Evolutionary conservation across 2,797 vertebrate species (phyloP).

Genomic region (Valencia hispanica): DNA sequence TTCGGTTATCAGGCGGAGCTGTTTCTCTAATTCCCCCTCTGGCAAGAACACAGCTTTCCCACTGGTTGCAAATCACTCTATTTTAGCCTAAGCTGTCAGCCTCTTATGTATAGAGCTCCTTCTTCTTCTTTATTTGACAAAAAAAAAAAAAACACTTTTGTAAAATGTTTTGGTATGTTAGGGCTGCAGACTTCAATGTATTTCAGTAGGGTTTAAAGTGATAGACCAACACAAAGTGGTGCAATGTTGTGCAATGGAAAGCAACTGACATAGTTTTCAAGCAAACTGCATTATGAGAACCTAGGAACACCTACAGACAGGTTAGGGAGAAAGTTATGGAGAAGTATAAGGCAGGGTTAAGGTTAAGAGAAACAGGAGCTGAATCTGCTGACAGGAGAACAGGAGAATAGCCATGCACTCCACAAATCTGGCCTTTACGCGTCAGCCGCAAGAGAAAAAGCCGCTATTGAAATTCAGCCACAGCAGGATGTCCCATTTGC

Average conservation of each 20-base stretch:
- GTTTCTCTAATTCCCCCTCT: background rate
- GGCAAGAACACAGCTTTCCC: background rate
- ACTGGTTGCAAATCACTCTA: background rate
- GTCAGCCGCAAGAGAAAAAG: no score
- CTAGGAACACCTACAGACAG: no score
- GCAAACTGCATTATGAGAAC: no score
- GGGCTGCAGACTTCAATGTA: background rate
- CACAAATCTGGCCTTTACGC: no score
- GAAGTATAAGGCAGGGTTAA: no score
- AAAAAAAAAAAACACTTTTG: background rate
- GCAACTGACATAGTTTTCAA: background rate
- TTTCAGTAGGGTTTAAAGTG: background rate
- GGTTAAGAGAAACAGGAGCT: no score
- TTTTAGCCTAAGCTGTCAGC: background rate
- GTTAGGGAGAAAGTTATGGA: no score
- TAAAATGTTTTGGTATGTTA: background rate
- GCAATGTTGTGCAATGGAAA: background rate
- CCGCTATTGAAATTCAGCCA: no score
- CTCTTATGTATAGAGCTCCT: background rate
- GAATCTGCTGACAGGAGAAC: no score
- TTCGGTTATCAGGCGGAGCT: conserved; percentile 4
- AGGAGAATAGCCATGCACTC: no score
- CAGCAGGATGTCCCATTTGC: no score
- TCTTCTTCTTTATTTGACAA: background rate
- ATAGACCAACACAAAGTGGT: background rate